Percentiles rank a stretch among this genome's conserved stretches.
Evolutionary conservation across 2,888 invertebrate species (phyloP).

Genomic region (Agapostemon virescens): DNA sequence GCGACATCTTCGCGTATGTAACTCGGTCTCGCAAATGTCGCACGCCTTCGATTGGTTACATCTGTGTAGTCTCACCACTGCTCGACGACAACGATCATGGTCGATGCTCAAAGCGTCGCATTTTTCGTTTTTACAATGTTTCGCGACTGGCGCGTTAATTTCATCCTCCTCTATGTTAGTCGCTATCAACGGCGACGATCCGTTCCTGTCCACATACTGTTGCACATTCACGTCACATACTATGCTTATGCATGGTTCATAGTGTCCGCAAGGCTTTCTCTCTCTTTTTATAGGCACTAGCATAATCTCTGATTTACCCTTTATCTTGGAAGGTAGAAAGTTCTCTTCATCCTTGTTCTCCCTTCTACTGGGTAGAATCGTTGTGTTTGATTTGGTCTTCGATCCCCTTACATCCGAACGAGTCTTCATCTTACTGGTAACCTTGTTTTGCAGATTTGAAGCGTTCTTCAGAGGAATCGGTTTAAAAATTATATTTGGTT

Average conservation of each 20-base stretch:
- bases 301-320: slow-evolving; percentile 75
- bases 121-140: slow-evolving; percentile 70
- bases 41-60: slow-evolving; percentile 67
- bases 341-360: slow-evolving; percentile 61
- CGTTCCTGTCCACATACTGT: slow-evolving; percentile 69
- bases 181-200: slow-evolving; percentile 72
- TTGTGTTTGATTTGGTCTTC: slow-evolving; percentile 64
- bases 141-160: slow-evolving; percentile 73
- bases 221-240: slow-evolving; percentile 74
- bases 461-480: slow-evolving; percentile 65
- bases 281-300: slow-evolving; percentile 70
- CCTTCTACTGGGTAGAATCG: slow-evolving; percentile 53
- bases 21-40: slow-evolving; percentile 73
- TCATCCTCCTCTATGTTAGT: slow-evolving; percentile 72
- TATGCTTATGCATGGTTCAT: slow-evolving; percentile 75
- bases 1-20: slow-evolving; percentile 71
- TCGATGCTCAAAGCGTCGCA: slow-evolving; percentile 77
- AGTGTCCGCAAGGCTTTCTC: slow-evolving; percentile 74
- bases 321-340: slow-evolving; percentile 74
- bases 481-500: slow-evolving; percentile 75
- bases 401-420: slow-evolving; percentile 5
- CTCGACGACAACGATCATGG: slow-evolving; percentile 75
- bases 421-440: slow-evolving; percentile 51
- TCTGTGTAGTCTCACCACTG: slow-evolving; percentile 60
- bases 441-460: slow-evolving; percentile 38